A percentile compares a stretch with the other conserved stretches of the same genome.
phyloP scores from a whole-genome alignment of 2,888 invertebrate species.

The Drosophila parthenogenetica region DNA sequence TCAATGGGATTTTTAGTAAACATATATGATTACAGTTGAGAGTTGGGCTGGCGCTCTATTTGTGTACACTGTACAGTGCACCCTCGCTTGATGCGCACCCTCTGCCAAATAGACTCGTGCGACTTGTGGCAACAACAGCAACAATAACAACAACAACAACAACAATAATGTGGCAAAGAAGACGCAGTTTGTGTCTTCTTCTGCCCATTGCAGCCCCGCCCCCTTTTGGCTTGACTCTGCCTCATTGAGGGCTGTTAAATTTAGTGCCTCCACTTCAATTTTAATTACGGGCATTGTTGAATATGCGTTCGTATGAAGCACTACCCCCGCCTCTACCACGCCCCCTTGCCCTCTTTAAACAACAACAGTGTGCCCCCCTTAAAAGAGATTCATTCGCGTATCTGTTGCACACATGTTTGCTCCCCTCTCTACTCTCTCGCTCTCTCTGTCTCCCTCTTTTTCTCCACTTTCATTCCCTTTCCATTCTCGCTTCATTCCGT shows the following conservation, averaged over 20 bases:
- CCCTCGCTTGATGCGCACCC: constrained; percentile 36
- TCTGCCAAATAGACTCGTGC: constrained; percentile 55
- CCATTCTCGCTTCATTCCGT: constrained; percentile 23
- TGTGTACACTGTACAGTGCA: constrained; percentile 35
- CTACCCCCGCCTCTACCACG: constrained; percentile 14
- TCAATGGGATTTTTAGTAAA: constrained; percentile 6
- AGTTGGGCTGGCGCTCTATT: constrained; percentile 35
- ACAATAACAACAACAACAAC: constrained; percentile 21
- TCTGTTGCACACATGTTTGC: constrained; percentile 78
- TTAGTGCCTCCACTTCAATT: constrained; percentile 80
- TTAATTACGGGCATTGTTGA: constrained; percentile 75
- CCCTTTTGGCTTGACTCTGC: background rate
- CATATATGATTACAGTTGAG: constrained; percentile 45
- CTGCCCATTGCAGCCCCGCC: background rate
- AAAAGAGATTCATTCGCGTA: constrained; percentile 54
- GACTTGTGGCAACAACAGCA: constrained; percentile 53
- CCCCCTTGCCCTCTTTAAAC: background rate
- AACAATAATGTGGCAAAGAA: constrained; percentile 21
- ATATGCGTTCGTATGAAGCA: constrained; percentile 39
- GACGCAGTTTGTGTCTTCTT: constrained; percentile 15
- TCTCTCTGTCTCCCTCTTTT: background rate
- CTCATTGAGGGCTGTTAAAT: constrained; percentile 79
- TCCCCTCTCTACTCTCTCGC: constrained; percentile 3
- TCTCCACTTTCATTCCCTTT: constrained; percentile 1
- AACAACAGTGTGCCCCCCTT: too few species aligned